Evolutionary conservation across 1,140 invertebrate species (phyloP).

Genomic region (Drosophila punjabiensis): DNA sequence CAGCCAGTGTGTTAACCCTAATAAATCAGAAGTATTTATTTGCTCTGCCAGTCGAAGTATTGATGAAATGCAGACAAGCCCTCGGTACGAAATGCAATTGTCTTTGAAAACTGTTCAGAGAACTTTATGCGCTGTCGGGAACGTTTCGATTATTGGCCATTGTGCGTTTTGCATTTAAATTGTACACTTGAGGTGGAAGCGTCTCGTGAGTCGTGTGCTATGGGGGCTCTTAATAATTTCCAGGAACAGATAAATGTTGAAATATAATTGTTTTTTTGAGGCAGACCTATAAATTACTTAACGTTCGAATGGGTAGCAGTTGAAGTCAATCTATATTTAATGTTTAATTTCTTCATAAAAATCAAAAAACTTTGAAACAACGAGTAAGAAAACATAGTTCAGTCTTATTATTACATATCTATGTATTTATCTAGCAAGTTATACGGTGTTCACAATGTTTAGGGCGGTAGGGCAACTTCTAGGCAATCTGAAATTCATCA

Average conservation of each 20-base stretch:
- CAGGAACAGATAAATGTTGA: background rate
- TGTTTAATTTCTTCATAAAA: background rate
- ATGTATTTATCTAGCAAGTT: no score
- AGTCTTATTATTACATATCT: background rate
- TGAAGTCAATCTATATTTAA: background rate
- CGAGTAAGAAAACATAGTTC: background rate
- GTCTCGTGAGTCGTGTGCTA: slow-evolving; percentile 15
- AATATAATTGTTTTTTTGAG: slow-evolving; percentile 4
- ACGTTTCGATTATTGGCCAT: slow-evolving; percentile 16
- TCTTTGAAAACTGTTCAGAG: slow-evolving; percentile 25
- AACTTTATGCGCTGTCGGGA: slow-evolving; percentile 31
- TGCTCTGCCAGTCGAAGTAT: background rate
- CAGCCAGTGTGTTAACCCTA: slow-evolving; percentile 30
- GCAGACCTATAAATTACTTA: background rate
- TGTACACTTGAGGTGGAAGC: slow-evolving; percentile 20
- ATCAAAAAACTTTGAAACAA: background rate
- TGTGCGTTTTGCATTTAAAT: slow-evolving; percentile 44
- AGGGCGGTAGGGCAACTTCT: no score
- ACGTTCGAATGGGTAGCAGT: background rate
- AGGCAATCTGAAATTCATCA: no score
- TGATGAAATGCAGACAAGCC: slow-evolving; percentile 29
- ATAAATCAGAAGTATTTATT: slow-evolving; percentile 38
- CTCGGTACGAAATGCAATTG: slow-evolving; percentile 35
- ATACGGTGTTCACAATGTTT: no score
- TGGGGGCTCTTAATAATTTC: background rate